phyloP scores from a whole-genome alignment of 2,797 vertebrate genomes.

The Lophotriccus pileatus region DNA sequence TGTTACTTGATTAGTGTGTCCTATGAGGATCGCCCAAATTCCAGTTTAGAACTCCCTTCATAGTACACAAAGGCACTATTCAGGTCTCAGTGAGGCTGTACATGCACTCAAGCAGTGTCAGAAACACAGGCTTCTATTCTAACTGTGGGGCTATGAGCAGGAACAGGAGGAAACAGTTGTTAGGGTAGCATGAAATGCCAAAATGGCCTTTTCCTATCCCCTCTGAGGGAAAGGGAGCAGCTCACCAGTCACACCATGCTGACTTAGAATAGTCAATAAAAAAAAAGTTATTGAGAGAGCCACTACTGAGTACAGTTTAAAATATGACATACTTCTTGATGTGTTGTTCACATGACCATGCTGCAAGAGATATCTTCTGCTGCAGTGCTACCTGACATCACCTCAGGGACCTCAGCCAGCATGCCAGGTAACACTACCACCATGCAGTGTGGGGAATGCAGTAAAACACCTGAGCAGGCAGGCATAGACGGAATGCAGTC shows the following conservation, averaged over 20 bases:
- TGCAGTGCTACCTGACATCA: not conserved
- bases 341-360: not conserved
- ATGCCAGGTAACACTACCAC: rapidly evolving
- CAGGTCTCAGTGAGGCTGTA: not conserved
- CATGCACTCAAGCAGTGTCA: not conserved
- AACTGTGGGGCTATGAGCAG: not conserved
- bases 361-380: not conserved
- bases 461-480: not conserved
- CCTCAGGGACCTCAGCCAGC: not conserved
- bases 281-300: not conserved
- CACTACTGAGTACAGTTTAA: not conserved
- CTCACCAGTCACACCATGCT: not conserved
- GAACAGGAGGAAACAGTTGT: not conserved
- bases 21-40: not conserved
- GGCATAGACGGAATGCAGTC: rapidly evolving
- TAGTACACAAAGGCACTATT: not conserved
- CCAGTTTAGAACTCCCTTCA: not conserved
- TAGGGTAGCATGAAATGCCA: not conserved
- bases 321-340: not conserved
- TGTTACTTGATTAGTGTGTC: not conserved
- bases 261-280: not conserved
- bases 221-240: not conserved
- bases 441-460: not conserved
- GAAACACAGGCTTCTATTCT: not conserved
- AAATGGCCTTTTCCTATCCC: not conserved